These are phyloP conservation scores for Crematogaster levior DNA, from an alignment of 2,888 invertebrate genomes.

Conservation along the genomic window DNA sequence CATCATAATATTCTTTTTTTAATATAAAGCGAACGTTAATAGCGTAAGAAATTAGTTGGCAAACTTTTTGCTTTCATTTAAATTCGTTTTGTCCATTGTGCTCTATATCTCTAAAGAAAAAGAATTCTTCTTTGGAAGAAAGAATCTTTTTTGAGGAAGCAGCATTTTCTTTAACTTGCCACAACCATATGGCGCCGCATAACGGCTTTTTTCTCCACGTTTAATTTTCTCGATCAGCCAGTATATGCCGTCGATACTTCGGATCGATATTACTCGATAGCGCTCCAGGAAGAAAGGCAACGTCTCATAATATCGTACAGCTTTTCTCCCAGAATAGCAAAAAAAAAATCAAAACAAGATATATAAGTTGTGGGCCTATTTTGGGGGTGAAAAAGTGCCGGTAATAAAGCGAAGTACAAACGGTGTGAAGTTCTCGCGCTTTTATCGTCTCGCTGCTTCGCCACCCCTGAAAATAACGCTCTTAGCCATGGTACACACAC, in stretches of 20 bases:
- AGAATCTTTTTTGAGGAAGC: too few species aligned
- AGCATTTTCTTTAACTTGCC: conserved; percentile 31
- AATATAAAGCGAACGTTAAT: neutral
- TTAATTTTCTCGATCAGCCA: conserved; percentile 39
- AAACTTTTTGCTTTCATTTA: neutral
- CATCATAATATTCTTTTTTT: neutral
- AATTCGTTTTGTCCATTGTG: neutral
- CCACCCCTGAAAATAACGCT: conserved; percentile 1
- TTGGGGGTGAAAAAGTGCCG: neutral
- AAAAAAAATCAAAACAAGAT: conserved; percentile 33
- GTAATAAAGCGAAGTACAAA: conserved; percentile 17
- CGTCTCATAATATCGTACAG: conserved; percentile 1
- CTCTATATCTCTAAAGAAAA: neutral
- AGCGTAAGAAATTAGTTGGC: neutral
- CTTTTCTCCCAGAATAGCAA: neutral
- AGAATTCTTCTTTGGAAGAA: too few species aligned
- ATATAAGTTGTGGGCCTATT: neutral
- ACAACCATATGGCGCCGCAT: conserved; percentile 25
- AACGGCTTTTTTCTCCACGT: conserved; percentile 4
- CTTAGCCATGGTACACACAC: neutral
- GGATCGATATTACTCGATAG: conserved; percentile 8
- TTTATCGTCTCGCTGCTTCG: neutral
- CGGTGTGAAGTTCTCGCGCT: neutral
- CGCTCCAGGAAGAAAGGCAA: neutral
- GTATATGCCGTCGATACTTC: neutral